These are phyloP conservation scores for Hyperoplus lanceolatus DNA, from an alignment of 2,797 vertebrate genomes.

Conservation along the genomic window DNA sequence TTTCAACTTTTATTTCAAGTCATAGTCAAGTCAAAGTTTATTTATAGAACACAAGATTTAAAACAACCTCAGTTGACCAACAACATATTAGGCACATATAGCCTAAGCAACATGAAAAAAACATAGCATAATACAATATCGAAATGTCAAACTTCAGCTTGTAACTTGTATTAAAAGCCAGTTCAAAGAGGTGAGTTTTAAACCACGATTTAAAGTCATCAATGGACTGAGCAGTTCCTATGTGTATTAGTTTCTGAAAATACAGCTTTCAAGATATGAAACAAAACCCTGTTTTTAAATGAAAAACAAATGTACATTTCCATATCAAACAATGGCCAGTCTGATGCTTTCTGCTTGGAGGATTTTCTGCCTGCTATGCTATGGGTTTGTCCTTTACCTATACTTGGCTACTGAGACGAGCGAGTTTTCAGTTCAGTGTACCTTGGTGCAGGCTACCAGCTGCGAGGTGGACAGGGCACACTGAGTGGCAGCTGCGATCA, in stretches of 20 bases:
- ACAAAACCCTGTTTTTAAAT: background rate
- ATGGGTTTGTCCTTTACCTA: constrained; percentile 32
- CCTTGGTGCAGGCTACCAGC: constrained; percentile 99
- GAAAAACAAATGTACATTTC: background rate
- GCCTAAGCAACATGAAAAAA: too few relatives aligned
- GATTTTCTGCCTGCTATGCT: background rate
- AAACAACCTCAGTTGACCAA: too few relatives aligned
- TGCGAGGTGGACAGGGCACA: constrained; percentile 98
- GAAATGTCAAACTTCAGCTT: too few relatives aligned
- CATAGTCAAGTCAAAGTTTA: too few relatives aligned
- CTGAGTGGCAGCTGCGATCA: constrained; percentile 97
- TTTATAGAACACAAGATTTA: too few relatives aligned
- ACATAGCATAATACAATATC: too few relatives aligned
- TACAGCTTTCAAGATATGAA: background rate
- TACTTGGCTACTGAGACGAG: constrained; percentile 22
- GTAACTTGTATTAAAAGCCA: too few relatives aligned
- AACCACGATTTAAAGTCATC: too few relatives aligned
- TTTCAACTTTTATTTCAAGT: too few relatives aligned
- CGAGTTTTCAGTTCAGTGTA: constrained; percentile 65
- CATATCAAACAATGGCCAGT: too few relatives aligned
- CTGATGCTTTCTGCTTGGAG: background rate
- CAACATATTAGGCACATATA: too few relatives aligned
- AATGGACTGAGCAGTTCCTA: background rate
- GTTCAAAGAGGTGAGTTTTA: too few relatives aligned
- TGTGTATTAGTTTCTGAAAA: background rate